Base-by-base conservation (phyloP, 2,888 invertebrate species). In the Plemyria rubiginata region DNA sequence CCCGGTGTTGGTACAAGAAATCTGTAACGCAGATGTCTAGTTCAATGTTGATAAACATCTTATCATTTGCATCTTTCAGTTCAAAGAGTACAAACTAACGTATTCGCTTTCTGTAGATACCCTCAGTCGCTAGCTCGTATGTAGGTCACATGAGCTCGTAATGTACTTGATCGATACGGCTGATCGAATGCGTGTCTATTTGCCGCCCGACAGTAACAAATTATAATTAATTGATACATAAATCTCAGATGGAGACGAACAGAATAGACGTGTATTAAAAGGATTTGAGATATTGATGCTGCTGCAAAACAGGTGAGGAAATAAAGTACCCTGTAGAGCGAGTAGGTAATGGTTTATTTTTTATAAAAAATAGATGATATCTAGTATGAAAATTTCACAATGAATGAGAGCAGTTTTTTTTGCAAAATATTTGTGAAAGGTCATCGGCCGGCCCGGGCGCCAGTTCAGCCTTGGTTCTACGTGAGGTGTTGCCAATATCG, bases 1-100 rank as follows among this genome's bases (percentile, higher is more conserved):
- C 95, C 75, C 95, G 95, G 84, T 96, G 96, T 80, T 96, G 94
- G 85, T 96, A 96, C 64, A 96, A 94, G 84, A 96, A 96, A 94
- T 96, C 96, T 96, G 95, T 64, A 80, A 80, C 78, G 79, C 85
- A 72, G 12, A 55, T 1, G 6, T 38, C 2, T 38, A 38, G 36
- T 11, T 38, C 3, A 38, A 9, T 38, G 11, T 1, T 38, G 0
- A 8, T 8, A 8, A 32, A 3, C 36, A 38, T 11, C 6, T 45
- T 8, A 12, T 43, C 16, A 45, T 46, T 38, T 16, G 15, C 50
- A 57, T 49, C 62, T 74, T 74, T 76, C 73, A 68, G 68, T 73
- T 74, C 70, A 66, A 11, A 16, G 45, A 45, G 16, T 16, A 16
- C 16, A 6, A 69, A 70, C 70, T 62, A 65, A 63, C 49, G 50